Evolutionary conservation across 1,140 invertebrate genomes (phyloP).

Genomic region (Laodelphax striatellus): DNA sequence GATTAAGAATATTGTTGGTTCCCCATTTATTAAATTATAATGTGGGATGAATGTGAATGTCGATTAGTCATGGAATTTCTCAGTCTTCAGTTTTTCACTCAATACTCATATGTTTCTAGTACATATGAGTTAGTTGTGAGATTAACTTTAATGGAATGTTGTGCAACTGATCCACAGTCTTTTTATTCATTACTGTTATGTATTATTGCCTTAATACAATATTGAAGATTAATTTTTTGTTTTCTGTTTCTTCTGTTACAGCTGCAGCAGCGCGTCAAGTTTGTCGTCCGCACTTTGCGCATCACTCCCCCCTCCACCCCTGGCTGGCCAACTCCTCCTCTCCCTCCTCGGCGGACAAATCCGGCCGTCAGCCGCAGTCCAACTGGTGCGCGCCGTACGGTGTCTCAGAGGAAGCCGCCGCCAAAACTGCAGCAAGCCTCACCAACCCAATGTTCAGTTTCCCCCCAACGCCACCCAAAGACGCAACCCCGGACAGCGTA

Average conservation of each 20-base stretch:
- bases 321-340: slow-evolving; percentile 11
- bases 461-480: slow-evolving; percentile 23
- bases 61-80: too few species aligned
- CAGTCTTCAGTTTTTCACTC: too few species aligned
- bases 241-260: not conserved
- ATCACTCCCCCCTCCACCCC: slow-evolving; percentile 17
- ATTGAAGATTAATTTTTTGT: not conserved
- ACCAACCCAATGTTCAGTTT: slow-evolving; percentile 24
- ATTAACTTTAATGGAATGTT: too few species aligned
- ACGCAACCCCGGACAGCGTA: slow-evolving; percentile 22
- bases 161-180: too few species aligned
- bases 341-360: slow-evolving; percentile 5
- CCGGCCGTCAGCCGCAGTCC: not conserved
- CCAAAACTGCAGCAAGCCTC: slow-evolving; percentile 1
- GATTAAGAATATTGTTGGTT: too few species aligned
- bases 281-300: slow-evolving; percentile 18
- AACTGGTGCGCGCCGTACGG: slow-evolving; percentile 16
- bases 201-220: too few species aligned
- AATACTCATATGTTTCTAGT: too few species aligned
- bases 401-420: slow-evolving; percentile 4
- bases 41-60: too few species aligned
- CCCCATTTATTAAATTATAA: too few species aligned
- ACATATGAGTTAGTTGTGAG: too few species aligned
- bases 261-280: slow-evolving; percentile 19
- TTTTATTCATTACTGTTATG: too few species aligned